A percentile compares a stretch with the other conserved stretches of the same genome.
phyloP scores from a whole-genome alignment of 1,140 invertebrate species.

The Augochlora pura region DNA sequence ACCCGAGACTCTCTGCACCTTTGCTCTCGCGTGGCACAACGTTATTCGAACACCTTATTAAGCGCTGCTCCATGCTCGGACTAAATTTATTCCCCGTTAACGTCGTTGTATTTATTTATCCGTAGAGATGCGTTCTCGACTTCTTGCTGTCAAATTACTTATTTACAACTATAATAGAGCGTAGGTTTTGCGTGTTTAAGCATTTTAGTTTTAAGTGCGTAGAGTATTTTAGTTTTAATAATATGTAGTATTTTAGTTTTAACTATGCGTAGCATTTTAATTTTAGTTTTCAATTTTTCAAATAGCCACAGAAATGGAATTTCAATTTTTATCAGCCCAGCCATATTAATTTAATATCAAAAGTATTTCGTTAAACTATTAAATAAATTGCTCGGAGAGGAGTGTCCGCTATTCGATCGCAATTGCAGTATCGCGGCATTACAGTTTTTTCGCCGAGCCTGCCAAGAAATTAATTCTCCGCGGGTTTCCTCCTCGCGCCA shows the following conservation, averaged over 20 bases:
- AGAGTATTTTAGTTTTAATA: no score
- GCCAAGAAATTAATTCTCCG: neutral
- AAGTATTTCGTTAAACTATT: neutral
- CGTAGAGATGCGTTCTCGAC: neutral
- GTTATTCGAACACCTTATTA: slow-evolving; percentile 2
- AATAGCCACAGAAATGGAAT: no score
- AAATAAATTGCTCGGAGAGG: neutral
- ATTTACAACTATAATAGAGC: no score
- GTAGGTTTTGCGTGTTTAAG: no score
- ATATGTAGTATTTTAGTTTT: no score
- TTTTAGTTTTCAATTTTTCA: no score
- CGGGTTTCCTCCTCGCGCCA: neutral
- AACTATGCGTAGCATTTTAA: no score
- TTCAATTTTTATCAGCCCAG: no score
- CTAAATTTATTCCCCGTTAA: neutral
- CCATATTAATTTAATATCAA: neutral
- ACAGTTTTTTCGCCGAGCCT: neutral
- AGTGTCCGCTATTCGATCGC: neutral
- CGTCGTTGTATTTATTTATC: neutral
- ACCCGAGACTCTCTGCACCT: neutral
- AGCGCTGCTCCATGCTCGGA: neutral
- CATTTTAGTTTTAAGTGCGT: no score
- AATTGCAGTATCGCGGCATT: no score
- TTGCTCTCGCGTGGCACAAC: neutral
- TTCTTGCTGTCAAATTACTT: neutral